Base-by-base conservation (phyloP, 1,140 invertebrate genomes). In the Drosophila truncata region DNA sequence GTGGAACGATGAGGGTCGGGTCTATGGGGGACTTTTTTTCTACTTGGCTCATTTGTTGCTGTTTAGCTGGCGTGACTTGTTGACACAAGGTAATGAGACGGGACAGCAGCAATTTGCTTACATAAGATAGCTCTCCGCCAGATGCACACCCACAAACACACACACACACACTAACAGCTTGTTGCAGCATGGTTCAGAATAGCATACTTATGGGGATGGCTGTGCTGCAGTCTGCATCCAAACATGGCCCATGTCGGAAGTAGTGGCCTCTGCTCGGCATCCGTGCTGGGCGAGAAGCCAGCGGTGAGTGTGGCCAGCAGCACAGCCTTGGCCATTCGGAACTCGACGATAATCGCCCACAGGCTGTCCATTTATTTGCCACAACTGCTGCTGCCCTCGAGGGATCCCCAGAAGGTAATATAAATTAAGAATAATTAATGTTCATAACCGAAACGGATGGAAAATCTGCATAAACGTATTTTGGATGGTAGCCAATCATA, bases 61-160 rank as follows among this genome's bases (percentile, higher is more conserved):
- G 78, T 42, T 73, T 61, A 65, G 80, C 80, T 78, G 80, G 55
- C 59, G 59, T 85, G 86, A 79, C 86, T 91, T 90, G 85, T 90
- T 90, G 85, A 90, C 85, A 91, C 82, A 90, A 85, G 81, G 86
- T 90, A 90, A 90, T 90, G 85, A 91, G 85, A 67, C 84, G 78
- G 82, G 70, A 58, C 80, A 75, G 66, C 85, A 59, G 65, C 85
- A 84, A 88, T 81, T 83, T 88, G 78, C 85, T 88, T 88, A 79
- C 86, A 88, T 82, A 88, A 88, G 82, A 81, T 58, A 75, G 55
- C 54, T 13, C n/a, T 67, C 16, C 55, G 33, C 39, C 55, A 46
- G 50, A 23, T 54, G 41, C 47, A 69, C 29, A 61, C 27, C 52
- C 27, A 66, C 11, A 29, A 1, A 31, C 47, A 69, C 29, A 60